phyloP scores from a whole-genome alignment of 2,797 vertebrate genomes.

The Xenentodon cancila region DNA sequence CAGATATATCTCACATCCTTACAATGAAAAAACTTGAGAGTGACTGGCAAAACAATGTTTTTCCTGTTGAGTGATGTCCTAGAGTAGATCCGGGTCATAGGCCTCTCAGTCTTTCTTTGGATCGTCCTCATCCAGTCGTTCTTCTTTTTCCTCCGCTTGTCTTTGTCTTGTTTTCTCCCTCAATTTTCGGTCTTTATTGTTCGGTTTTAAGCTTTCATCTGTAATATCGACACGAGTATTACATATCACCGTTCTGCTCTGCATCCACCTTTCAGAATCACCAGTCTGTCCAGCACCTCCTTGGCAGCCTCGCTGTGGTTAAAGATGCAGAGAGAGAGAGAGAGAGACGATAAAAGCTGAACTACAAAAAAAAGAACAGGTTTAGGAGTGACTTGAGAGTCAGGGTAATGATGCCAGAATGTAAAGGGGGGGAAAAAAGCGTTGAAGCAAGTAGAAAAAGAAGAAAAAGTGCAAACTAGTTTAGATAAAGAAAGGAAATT shows the following conservation, averaged over 20 bases:
- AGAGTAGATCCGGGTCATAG: too few relatives aligned
- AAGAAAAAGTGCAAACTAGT: conserved; percentile 28
- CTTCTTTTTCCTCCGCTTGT: too few relatives aligned
- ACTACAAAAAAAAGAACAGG: background rate
- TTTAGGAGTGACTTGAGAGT: conserved; percentile 23
- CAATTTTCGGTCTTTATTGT: background rate
- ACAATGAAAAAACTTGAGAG: too few relatives aligned
- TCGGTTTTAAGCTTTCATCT: background rate
- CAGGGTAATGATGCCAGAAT: conserved; percentile 50
- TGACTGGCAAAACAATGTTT: too few relatives aligned
- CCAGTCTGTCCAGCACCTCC: conserved; percentile 17
- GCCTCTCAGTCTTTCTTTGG: too few relatives aligned
- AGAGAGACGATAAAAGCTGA: conserved; percentile 15
- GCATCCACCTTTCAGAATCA: conserved; percentile 23
- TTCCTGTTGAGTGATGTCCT: too few relatives aligned
- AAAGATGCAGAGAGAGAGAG: conserved; percentile 39
- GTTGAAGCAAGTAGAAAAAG: conserved; percentile 20
- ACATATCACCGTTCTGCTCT: conserved; percentile 21
- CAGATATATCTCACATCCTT: too few relatives aligned
- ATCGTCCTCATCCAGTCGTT: too few relatives aligned
- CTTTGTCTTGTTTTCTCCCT: background rate
- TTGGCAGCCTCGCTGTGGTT: conserved; percentile 22
- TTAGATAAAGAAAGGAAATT: too few relatives aligned
- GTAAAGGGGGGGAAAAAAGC: conserved; percentile 23
- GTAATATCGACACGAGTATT: background rate